A percentile compares a stretch with the other conserved stretches of the same genome.
These are phyloP conservation scores for Sylvia atricapilla DNA, from an alignment of 2,113 vertebrate species.

Conservation along the genomic window DNA sequence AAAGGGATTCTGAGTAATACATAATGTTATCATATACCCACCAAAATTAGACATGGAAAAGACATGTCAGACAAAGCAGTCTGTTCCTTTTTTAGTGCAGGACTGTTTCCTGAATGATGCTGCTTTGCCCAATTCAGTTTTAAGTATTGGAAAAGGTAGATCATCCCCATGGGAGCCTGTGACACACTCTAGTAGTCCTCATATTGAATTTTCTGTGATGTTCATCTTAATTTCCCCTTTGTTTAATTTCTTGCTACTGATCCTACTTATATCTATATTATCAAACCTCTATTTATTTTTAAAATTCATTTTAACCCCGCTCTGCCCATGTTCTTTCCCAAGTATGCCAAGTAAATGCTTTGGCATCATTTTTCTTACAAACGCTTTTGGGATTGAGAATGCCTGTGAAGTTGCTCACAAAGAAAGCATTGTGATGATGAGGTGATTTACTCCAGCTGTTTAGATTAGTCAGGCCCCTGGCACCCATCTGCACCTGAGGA, in stretches of 20 bases:
- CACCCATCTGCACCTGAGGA: neutral
- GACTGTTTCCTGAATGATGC: neutral
- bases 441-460: neutral
- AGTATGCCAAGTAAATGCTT: neutral
- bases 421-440: neutral
- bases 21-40: neutral
- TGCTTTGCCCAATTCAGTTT: constrained; percentile 10
- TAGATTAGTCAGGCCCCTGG: neutral
- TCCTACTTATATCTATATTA: neutral
- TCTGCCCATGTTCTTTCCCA: neutral
- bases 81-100: neutral
- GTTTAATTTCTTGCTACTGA: neutral
- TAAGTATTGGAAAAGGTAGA: constrained; percentile 13
- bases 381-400: neutral
- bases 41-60: neutral
- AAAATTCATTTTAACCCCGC: neutral
- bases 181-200: neutral
- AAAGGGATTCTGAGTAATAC: neutral
- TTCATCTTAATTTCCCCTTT: neutral
- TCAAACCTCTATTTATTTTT: neutral
- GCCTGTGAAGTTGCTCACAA: neutral
- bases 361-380: neutral
- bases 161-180: neutral
- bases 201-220: neutral
- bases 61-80: neutral